Conservation (phyloP, 2,888 invertebrate species). For the Netelia fuscicornis region DNA sequence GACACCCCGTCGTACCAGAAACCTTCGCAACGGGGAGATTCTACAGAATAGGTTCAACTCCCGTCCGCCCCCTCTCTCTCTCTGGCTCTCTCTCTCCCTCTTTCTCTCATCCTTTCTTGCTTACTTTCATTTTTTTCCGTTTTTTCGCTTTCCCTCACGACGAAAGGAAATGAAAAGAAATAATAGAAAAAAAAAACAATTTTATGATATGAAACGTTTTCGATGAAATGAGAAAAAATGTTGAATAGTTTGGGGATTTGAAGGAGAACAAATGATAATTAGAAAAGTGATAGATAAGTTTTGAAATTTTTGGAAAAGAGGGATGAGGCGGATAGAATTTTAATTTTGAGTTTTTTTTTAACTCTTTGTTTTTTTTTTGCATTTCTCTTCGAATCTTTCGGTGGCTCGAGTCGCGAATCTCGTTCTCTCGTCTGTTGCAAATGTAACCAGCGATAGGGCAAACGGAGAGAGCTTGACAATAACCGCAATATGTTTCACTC, state of each 20-base stretch:
- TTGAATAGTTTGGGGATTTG: background rate
- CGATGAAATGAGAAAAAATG: background rate
- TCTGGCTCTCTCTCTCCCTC: too few species aligned
- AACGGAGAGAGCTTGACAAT: slow-evolving; percentile 74
- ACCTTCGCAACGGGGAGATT: slow-evolving; percentile 80
- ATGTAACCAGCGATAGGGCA: slow-evolving; percentile 36
- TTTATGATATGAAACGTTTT: slow-evolving; percentile 14
- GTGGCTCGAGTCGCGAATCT: too few species aligned
- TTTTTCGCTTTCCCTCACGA: slow-evolving; percentile 70
- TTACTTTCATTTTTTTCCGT: too few species aligned
- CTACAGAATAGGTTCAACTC: slow-evolving; percentile 79
- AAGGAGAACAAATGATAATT: background rate
- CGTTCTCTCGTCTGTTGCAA: slow-evolving; percentile 9
- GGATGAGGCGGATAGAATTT: too few species aligned
- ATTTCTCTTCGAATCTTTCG: background rate
- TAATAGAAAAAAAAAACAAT: slow-evolving; percentile 18
- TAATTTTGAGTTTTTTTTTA: too few species aligned
- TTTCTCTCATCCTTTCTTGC: too few species aligned
- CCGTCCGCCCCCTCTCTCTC: slow-evolving; percentile 43
- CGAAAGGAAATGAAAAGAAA: slow-evolving; percentile 67
- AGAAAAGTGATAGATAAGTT: too few species aligned
- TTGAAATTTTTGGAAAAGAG: too few species aligned
- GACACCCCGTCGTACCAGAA: slow-evolving; percentile 75
- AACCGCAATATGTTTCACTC: slow-evolving; percentile 81
- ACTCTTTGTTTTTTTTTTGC: background rate